Evolutionary conservation across 2,797 vertebrate genomes (phyloP).

Genomic region (Scomberomorus guttatus): DNA sequence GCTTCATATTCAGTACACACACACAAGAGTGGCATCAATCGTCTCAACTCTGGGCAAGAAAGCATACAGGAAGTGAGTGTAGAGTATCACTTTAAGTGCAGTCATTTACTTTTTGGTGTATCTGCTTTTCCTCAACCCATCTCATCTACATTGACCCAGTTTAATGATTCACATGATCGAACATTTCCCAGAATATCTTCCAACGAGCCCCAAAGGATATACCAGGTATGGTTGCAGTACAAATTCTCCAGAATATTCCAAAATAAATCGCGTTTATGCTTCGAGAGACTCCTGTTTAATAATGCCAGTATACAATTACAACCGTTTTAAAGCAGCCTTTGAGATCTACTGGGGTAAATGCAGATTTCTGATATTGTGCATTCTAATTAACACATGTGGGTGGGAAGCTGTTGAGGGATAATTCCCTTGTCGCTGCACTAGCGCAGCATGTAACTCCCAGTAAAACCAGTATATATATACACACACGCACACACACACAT

Average conservation of each 20-base stretch:
- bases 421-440: neutral
- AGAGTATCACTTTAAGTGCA: neutral
- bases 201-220: neutral
- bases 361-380: neutral
- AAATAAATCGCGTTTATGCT: neutral
- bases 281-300: neutral
- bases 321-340: neutral
- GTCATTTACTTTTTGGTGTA: neutral
- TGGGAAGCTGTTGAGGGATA: conserved; percentile 1
- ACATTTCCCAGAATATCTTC: conserved; percentile 23
- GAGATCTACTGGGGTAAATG: neutral
- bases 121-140: neutral
- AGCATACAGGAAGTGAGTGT: neutral
- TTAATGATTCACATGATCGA: conserved; percentile 33
- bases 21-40: neutral
- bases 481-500: too few species aligned
- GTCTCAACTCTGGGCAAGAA: too few species aligned
- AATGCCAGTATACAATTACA: neutral
- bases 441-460: too few species aligned
- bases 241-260: conserved; percentile 4
- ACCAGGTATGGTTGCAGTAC: conserved; percentile 6
- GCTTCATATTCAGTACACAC: neutral
- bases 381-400: neutral
- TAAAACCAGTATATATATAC: too few species aligned
- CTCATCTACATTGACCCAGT: conserved; percentile 22